These are phyloP conservation scores for Campylorhamphus procurvoides DNA, from an alignment of 2,113 vertebrate genomes.

Conservation along the genomic window DNA sequence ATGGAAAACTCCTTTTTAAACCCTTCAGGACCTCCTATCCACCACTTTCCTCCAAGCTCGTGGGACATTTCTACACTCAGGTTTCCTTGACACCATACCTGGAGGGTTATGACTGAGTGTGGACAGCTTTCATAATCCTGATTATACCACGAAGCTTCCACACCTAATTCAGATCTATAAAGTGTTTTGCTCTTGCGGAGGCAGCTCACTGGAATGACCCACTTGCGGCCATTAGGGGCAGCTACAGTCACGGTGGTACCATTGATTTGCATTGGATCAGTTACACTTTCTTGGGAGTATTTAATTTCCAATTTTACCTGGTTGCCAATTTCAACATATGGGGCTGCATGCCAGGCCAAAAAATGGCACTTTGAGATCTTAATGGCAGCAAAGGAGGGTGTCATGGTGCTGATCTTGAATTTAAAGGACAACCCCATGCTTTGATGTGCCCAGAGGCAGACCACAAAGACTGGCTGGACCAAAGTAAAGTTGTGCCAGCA, in stretches of 20 bases:
- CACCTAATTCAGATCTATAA: background rate
- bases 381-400: background rate
- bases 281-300: conserved; percentile 44
- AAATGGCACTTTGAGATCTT: conserved; percentile 48
- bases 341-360: conserved; percentile 24
- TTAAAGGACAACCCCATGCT: conserved; percentile 46
- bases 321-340: background rate
- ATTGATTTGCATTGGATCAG: background rate
- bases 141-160: background rate
- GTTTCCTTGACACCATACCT: conserved; percentile 42
- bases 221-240: background rate
- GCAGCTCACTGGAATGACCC: conserved; percentile 14
- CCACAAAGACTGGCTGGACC: conserved; percentile 53
- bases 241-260: background rate
- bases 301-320: conserved; percentile 13
- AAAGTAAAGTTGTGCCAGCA: conserved; percentile 65
- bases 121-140: conserved; percentile 13
- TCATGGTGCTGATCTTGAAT: conserved; percentile 23
- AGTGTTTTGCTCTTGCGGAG: background rate
- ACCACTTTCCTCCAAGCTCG: conserved; percentile 33
- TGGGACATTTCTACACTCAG: background rate
- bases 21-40: conserved; percentile 32
- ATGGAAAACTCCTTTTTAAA: conserved; percentile 44
- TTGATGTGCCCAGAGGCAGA: conserved; percentile 46
- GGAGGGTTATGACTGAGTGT: conserved; percentile 14